Evolutionary conservation across 2,888 invertebrate species (phyloP).

Genomic region (Parnassius orleans): DNA sequence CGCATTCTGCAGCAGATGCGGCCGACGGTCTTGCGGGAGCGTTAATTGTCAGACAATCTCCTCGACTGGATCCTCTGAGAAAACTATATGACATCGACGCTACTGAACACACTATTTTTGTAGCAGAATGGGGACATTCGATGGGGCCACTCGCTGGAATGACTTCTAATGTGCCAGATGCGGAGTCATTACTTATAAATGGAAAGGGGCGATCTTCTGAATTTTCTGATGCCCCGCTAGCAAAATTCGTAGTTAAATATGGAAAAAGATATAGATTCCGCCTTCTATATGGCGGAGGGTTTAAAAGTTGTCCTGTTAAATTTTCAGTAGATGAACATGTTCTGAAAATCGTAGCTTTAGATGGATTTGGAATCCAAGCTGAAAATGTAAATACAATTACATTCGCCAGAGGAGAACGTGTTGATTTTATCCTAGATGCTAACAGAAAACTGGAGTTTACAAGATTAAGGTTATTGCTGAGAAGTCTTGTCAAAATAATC

Average conservation of each 20-base stretch:
- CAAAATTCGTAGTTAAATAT: constrained; percentile 77
- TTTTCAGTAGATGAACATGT: constrained; percentile 84
- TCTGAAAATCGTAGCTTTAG: constrained; percentile 84
- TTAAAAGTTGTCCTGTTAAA: constrained; percentile 84
- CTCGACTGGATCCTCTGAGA: constrained; percentile 80
- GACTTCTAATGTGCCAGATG: constrained; percentile 57
- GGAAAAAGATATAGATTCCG: constrained; percentile 85
- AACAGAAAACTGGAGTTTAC: constrained; percentile 80
- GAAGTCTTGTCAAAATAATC: constrained; percentile 69
- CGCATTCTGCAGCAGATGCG: constrained; percentile 85
- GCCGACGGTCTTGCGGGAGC: constrained; percentile 87
- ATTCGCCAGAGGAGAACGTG: constrained; percentile 86
- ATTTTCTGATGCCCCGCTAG: constrained; percentile 59
- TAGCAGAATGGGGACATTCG: constrained; percentile 86
- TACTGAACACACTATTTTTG: constrained; percentile 84
- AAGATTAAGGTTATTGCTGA: constrained; percentile 81
- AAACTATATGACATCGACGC: constrained; percentile 86
- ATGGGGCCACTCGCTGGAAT: constrained; percentile 73
- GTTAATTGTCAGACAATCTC: constrained; percentile 84
- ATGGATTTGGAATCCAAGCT: constrained; percentile 84
- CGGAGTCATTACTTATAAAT: constrained; percentile 83
- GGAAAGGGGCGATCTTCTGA: constrained; percentile 79
- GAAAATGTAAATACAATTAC: constrained; percentile 79
- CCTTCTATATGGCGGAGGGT: constrained; percentile 84
- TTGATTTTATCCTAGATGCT: constrained; percentile 87